Evolutionary conservation across 2,113 vertebrate genomes (phyloP).

Genomic region (Eupsittula cactorum): DNA sequence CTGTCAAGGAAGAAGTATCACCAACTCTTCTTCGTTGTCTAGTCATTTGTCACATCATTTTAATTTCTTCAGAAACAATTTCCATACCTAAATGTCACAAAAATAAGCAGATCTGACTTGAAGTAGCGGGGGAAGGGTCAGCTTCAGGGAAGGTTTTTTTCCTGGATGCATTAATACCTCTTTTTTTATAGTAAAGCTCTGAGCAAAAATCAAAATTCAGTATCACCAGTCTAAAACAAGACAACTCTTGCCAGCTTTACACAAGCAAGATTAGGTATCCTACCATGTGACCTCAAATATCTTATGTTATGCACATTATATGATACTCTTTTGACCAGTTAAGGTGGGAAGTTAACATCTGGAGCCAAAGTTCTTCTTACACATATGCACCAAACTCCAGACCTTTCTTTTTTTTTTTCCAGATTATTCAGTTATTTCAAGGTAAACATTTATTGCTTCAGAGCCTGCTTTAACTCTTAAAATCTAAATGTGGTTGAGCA

Average conservation of each 20-base stretch:
- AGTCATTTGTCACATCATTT: neutral
- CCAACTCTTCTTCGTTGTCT: neutral
- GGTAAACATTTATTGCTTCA: neutral
- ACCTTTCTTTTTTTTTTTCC: neutral
- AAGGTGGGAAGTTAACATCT: neutral
- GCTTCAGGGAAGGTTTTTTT: neutral
- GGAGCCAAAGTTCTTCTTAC: neutral
- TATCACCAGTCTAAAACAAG: neutral
- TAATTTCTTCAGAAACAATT: neutral
- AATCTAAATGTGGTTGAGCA: neutral
- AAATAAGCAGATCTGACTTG: neutral
- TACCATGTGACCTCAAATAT: neutral
- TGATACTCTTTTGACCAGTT: neutral
- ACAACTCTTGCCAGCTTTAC: neutral
- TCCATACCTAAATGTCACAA: constrained; percentile 15
- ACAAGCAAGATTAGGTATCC: neutral
- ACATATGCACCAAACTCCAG: neutral
- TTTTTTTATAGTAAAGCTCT: neutral
- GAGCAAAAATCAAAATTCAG: neutral
- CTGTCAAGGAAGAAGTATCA: neutral
- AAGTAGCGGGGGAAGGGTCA: neutral
- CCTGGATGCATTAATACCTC: neutral
- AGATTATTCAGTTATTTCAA: neutral
- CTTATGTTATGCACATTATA: neutral
- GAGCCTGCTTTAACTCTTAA: neutral